Evolutionary conservation across 2,113 vertebrate species (phyloP).

Genomic region (Ornithorhynchus anatinus): DNA sequence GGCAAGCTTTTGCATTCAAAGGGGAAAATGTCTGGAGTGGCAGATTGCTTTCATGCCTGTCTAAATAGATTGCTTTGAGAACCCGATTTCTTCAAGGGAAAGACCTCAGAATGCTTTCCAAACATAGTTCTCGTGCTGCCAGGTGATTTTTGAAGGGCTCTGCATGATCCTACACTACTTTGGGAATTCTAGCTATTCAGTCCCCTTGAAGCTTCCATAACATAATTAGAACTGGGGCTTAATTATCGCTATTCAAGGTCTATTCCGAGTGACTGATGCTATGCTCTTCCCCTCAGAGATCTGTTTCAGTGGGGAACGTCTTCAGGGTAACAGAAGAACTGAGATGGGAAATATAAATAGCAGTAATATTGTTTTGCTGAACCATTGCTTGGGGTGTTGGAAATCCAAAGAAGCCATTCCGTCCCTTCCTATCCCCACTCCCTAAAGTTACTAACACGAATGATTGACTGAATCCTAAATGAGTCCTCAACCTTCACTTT

Average conservation of each 20-base stretch:
- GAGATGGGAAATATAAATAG: background rate
- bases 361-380: background rate
- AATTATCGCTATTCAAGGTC: slow-evolving; percentile 29
- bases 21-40: no score
- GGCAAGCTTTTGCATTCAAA: no score
- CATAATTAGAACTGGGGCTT: slow-evolving; percentile 34
- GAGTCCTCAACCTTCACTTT: no score
- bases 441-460: no score
- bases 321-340: background rate
- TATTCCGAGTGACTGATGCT: slow-evolving; percentile 20
- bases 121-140: background rate
- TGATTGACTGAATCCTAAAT: no score
- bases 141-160: background rate
- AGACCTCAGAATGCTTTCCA: slow-evolving; percentile 21
- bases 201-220: slow-evolving; percentile 19
- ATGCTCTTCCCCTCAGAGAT: slow-evolving; percentile 18
- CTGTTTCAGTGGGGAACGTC: slow-evolving; percentile 19
- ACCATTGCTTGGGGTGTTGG: background rate
- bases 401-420: no score
- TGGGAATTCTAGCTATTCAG: background rate
- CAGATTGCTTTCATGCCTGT: background rate
- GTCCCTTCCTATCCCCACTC: no score
- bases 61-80: background rate
- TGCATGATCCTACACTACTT: background rate
- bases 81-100: background rate